Evolutionary conservation across 1,140 invertebrate genomes (phyloP).

Genomic region (Zaprionus africanus): DNA sequence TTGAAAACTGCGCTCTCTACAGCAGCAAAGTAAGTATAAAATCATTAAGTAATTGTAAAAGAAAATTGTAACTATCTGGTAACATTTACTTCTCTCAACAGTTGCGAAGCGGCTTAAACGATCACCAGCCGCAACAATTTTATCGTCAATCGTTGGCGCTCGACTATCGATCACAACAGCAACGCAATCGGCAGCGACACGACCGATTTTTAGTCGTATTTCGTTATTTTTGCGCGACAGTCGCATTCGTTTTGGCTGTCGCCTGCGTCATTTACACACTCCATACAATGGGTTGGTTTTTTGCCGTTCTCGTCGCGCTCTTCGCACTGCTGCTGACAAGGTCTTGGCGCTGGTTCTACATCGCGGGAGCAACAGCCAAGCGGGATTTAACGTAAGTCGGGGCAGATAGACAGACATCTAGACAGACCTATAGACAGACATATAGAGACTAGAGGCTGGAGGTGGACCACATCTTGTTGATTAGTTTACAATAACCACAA

Average conservation of each 20-base stretch:
- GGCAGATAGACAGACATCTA: not conserved
- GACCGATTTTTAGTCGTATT: conserved; percentile 71
- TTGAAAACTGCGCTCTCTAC: conserved; percentile 67
- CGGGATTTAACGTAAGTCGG: conserved; percentile 87
- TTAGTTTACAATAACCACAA: conserved; percentile 75
- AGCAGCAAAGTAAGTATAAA: conserved; percentile 59
- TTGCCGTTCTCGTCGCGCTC: conserved; percentile 67
- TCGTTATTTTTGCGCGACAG: conserved; percentile 74
- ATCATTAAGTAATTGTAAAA: not conserved
- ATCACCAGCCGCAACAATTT: conserved; percentile 34
- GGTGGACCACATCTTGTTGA: conserved; percentile 37
- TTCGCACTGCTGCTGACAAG: conserved; percentile 66
- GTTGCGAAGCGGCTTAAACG: conserved; percentile 41
- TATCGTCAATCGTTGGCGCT: conserved; percentile 43
- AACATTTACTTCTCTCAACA: conserved; percentile 39
- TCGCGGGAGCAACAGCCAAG: conserved; percentile 89
- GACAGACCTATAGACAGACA: not conserved
- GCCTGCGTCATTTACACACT: conserved; percentile 69
- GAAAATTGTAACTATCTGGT: conserved; percentile 39
- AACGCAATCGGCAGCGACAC: conserved; percentile 56
- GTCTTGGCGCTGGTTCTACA: conserved; percentile 88
- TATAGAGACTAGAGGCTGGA: not conserved
- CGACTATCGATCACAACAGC: conserved; percentile 48
- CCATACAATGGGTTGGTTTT: conserved; percentile 76
- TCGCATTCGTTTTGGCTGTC: conserved; percentile 61